Evolutionary conservation across 2,113 vertebrate genomes (phyloP), one percentile per base, ranked within the genome.

Genomic region (Planiliza haematocheilus): DNA sequence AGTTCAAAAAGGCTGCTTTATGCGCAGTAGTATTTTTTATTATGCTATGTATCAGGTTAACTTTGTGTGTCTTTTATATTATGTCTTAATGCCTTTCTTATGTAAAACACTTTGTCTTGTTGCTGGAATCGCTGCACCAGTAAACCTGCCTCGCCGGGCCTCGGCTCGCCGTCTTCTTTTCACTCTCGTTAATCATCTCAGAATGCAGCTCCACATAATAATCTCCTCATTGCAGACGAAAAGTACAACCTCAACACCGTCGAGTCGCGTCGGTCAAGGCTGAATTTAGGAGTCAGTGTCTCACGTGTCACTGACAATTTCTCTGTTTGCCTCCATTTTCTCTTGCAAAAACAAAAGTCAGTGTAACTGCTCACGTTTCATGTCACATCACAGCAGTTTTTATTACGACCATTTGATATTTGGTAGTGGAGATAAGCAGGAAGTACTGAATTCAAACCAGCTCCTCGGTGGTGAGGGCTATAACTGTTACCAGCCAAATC

Each of bases 121-220:
- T 52, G 42, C 18, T 66, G 38, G 56, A 53, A 6, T 14, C 7
- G 4, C 39, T 2, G 37, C 8, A 65, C 13, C 65, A 50, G 42
- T 39, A 49, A 52, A 67, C 20, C 17, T 4, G 5, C 16, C 0
- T 24, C 11, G 0, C 34, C 20, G 41, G 17, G 18, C 8, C 63
- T 53, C n/a, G 8, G 0, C 13, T 43, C 48, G 20, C 38, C 14
- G 14, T 63, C 39, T 39, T 56, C 58, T 62, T 68, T 58, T 42
- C 37, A 69, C 8, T 56, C 38, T 34, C 30, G 43, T 68, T 55
- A 60, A 56, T 72, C 49, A 72, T 53, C 18, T 79, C 56, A 72
- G 46, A 56, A 38, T 20, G 52, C 9, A 5, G 14, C 30, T 18
- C 24, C 17, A 45, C 52, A 20, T 69, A 69, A 56, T 37, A 48